Base-by-base conservation (phyloP, 2,113 vertebrate species). In the Lynx canadensis region DNA sequence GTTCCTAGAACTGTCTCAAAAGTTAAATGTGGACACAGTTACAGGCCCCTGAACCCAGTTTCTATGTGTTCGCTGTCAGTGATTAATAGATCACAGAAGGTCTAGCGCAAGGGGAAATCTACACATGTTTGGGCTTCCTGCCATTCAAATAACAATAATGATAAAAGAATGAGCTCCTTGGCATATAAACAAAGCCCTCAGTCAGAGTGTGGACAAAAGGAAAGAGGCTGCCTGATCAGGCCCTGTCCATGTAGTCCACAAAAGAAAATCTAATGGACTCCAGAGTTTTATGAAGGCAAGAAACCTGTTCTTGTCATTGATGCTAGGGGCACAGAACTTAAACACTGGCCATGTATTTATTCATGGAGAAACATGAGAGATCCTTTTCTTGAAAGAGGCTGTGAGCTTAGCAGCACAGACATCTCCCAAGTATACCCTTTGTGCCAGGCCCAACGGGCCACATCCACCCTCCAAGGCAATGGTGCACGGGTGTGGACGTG, bases 151-250 rank as follows among this genome's bases (percentile, higher is more conserved):
- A 94, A 85, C 13, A 94, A 52, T 36, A 38, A 13, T n/a, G 84
- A 90, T 78, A 50, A 85, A 91, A 48, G 31, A 81, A 92, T 66
- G 84, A 84, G 38, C 3, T 31, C 60, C 38, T 15, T 84, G 88
- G 93, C n/a, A 15, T 91, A 91, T 45, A 89, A 96, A 97, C 74
- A 90, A 90, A 88, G 74, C 36, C 65, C 33, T 52, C 41, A 60
- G 88, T 92, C 71, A 95, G 90, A 74, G 78, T 15, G 66, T 60
- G 52, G 36, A 83, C 69, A 84, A 89, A 96, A 84, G 79, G 15
- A 74, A 96, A 91, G 71, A 96, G 38, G 60, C n/a, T 79, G 21
- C 65, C 25, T 57, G 15, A 63, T 7, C 7, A 45, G 83, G 60
- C 74, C 86, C 66, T 66, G 79, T 38, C 85, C 10, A 1, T 25